These are phyloP conservation scores for Lordiphosa clarofinis DNA, from an alignment of 1,140 invertebrate species.

Conservation along the genomic window DNA sequence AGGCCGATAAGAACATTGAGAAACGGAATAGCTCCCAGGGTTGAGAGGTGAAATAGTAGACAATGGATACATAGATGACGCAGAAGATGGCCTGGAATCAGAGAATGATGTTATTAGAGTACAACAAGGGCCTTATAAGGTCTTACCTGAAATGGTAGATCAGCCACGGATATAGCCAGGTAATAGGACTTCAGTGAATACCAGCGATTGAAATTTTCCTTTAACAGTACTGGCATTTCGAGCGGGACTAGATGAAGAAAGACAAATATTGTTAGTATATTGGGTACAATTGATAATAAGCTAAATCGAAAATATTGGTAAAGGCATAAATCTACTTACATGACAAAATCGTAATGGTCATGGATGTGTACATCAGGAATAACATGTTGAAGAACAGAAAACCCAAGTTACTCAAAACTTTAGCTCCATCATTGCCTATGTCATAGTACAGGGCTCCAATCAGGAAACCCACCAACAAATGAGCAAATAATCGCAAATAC, in stretches of 20 bases:
- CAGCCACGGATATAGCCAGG: constrained; percentile 96
- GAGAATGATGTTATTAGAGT: not conserved
- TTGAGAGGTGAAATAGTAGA: constrained; percentile 97
- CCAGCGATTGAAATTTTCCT: constrained; percentile 98
- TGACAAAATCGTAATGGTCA: constrained; percentile 98
- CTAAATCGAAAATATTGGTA: no score
- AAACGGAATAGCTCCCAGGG: constrained; percentile 91
- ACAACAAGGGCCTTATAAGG: not conserved
- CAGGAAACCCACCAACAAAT: constrained; percentile 93
- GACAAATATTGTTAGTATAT: not conserved
- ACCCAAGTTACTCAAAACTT: constrained; percentile 96
- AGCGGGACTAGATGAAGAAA: constrained; percentile 88
- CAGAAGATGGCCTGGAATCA: constrained; percentile 90
- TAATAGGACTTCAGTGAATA: constrained; percentile 98
- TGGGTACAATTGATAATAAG: no score
- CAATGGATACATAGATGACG: constrained; percentile 94
- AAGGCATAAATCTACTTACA: no score
- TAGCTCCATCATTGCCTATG: constrained; percentile 95
- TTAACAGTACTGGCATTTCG: constrained; percentile 95
- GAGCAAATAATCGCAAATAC: constrained; percentile 94
- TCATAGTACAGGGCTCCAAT: constrained; percentile 96
- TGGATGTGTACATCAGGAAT: constrained; percentile 98
- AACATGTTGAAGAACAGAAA: constrained; percentile 99
- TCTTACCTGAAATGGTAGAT: constrained; percentile 96
- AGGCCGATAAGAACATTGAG: constrained; percentile 92